Conservation (phyloP, 2,797 vertebrate species). For the Molossus molossus region DNA sequence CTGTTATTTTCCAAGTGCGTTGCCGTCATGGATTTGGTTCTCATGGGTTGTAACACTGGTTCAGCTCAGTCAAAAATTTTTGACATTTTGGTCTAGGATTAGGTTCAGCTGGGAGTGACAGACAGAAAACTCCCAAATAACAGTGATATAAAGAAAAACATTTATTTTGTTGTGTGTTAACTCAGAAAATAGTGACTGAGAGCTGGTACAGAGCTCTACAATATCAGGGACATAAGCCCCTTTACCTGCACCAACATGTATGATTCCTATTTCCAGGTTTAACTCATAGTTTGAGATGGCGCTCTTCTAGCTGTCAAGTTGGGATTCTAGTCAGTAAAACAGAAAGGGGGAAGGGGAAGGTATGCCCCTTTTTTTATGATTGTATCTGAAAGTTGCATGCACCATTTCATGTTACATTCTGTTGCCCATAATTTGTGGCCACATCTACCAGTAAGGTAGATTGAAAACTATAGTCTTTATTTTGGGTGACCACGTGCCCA, state of each 20-base stretch:
- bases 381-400: neutral
- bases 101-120: conserved; percentile 4
- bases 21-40: conserved; percentile 1
- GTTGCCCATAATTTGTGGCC: neutral
- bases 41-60: neutral
- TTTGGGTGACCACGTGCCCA: neutral
- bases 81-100: conserved; percentile 36
- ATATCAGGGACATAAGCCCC: neutral
- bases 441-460: conserved; percentile 23
- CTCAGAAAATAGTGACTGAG: neutral
- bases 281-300: neutral
- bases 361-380: neutral
- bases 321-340: neutral
- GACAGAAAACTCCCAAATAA: conserved; percentile 15
- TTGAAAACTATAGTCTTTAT: conserved; percentile 24
- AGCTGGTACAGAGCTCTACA: neutral
- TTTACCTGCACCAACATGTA: neutral
- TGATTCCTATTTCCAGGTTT: neutral
- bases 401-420: neutral
- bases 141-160: neutral
- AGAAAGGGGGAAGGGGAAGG: neutral
- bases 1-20: neutral
- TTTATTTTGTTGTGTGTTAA: neutral
- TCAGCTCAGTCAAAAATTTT: neutral
- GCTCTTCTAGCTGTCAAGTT: neutral